Base-by-base conservation (phyloP, 1,140 invertebrate genomes). In the Formica exsecta region DNA sequence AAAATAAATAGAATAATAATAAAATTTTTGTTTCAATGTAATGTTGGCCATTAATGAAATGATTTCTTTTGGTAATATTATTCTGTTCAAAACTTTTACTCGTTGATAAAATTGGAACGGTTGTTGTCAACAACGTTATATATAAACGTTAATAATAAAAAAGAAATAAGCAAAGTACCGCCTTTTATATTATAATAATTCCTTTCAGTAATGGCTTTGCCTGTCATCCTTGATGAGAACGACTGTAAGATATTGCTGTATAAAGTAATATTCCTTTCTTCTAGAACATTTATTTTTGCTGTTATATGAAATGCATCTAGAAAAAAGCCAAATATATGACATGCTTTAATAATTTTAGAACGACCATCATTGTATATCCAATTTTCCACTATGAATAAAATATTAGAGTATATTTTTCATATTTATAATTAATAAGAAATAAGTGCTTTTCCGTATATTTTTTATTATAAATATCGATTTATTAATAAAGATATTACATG, bases 231-330 rank as follows among this genome's bases (percentile, higher is more conserved):
- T 41, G 3, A 54, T 48, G 3, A 13, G 75, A 70, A 71, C 13
- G 13, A 32, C 41, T 9, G 62, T 7, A 65, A 74, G 5, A 73
- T 61, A 16, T 68, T 83, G 22, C 19, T 88, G 48, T 79, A 65
- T 74, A 85, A 88, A 77, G 41, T 77, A 79, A 71, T 36, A 62
- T n/a, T 57, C 70, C 85, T 89, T 88, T 79, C 65, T 89, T 88
- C 36, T 62, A 0, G 32, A 76, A 29, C 19, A 57, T 57, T 77
- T 62, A 86, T 36, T 71, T 73, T 76, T 29, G 32, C n/a, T 65
- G 32, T 54, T 44, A 51, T 19, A 11, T 16, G 3, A 57, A 65
- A 70, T 36, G 13, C 19, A 64, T 44, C 25, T 73, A 8, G 19
- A n/a, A 54, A 16, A 77, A 64, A 51, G 1, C 11, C 38, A 65